Conservation (phyloP, 2,888 invertebrate species). For the Hydrotaea diabolus region DNA sequence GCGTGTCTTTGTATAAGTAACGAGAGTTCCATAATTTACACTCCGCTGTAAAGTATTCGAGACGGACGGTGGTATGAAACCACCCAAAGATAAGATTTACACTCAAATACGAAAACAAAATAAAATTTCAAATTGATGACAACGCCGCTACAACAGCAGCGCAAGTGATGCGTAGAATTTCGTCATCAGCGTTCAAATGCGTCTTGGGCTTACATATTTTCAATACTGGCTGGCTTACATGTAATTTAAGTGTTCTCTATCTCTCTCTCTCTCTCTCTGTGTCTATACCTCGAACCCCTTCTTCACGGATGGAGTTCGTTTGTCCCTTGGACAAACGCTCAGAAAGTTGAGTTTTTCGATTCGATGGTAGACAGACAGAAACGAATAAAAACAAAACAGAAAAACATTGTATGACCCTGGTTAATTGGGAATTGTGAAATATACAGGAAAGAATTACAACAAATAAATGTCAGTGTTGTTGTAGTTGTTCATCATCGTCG, state of each 20-base stretch:
- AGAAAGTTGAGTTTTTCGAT: slow-evolving; percentile 6
- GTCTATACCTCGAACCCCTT: not conserved
- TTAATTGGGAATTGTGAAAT: slow-evolving; percentile 41
- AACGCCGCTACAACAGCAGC: not conserved
- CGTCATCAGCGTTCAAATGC: slow-evolving; percentile 39
- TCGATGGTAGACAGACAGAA: slow-evolving; percentile 27
- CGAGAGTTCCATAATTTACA: not conserved
- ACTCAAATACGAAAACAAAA: slow-evolving; percentile 41
- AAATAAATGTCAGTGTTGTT: slow-evolving; percentile 12
- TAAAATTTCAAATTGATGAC: too few relatives aligned
- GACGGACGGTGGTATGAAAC: not conserved
- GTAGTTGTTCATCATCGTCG: not conserved
- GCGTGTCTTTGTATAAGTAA: not conserved
- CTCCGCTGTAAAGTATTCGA: slow-evolving; percentile 43
- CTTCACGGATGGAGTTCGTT: slow-evolving; percentile 1
- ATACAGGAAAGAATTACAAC: slow-evolving; percentile 58
- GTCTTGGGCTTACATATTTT: slow-evolving; percentile 10
- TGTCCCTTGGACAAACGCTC: not conserved
- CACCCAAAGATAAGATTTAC: slow-evolving; percentile 15
- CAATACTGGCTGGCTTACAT: not conserved
- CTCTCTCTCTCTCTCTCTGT: not conserved
- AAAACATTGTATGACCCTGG: slow-evolving; percentile 54
- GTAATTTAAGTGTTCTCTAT: not conserved
- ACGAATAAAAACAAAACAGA: not conserved
- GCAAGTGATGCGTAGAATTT: slow-evolving; percentile 59